Base-by-base conservation (phyloP, 53 echinoderm and acorn worm genomes). In the Zoroaster sp. region DNA sequence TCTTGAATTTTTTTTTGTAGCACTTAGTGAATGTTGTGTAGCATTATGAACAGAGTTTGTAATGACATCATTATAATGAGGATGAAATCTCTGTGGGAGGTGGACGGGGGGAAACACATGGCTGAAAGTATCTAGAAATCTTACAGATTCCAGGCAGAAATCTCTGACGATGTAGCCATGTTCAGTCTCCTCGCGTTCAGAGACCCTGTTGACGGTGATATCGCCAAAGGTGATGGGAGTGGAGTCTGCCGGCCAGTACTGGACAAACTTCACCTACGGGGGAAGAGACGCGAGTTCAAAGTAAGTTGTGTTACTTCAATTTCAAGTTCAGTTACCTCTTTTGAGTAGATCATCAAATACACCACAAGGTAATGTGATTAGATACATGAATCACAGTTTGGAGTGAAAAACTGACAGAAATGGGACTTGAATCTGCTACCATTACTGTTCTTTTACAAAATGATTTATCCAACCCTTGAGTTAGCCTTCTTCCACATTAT, bases 181-280 rank as follows among this genome's bases (percentile, higher is more conserved):
- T 18, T 69, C 36, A 11, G 71, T 85, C 23, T 85, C 85, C 71
- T 85, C 85, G 2, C 72, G 85, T 23, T 85, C 85, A 5, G 85
- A 85, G 18, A 85, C 85, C 86, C 85, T 90, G 83, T 95, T 95
- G 41, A 96, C 88, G n/a, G 89, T 95, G 47, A 93, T 75, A 25
- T 93, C 69, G 55, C 97, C 97, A 9, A 90, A 93, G 47, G 81
- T 91, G 72, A 95, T 90, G 0, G 97, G 89, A 6, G 69, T 69
- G 52, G 67, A 78, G 49, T 69, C 52, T 38, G 89, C 87, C 0
- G 97, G 95, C 97, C 97, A 96, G 75, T 96, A 96, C 74, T 96
- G 95, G 37, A 92, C 95, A 82, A 93, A 95, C 40, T 93, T 87
- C 49, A 85, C 85, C 85, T 85, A 17, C 8, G 4, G 38, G 40